A percentile compares a stretch with the other conserved stretches of the same genome.
phyloP scores from a whole-genome alignment of 1,140 invertebrate genomes.

The Coelopa frigida region DNA sequence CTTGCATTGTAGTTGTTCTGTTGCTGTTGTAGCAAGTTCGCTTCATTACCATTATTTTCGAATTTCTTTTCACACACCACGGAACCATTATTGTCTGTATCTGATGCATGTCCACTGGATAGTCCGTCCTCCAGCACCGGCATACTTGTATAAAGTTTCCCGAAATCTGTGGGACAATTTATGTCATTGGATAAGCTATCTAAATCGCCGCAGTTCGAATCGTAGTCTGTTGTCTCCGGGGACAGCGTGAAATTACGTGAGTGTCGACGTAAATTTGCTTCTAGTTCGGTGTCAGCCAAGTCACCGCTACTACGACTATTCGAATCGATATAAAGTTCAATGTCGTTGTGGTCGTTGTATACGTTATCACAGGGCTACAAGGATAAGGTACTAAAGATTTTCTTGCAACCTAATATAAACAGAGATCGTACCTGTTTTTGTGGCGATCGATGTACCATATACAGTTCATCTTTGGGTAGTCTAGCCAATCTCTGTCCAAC shows the following conservation, averaged over 20 bases:
- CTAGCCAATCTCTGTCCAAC: conserved; percentile 42
- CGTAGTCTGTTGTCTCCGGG: conserved; percentile 92
- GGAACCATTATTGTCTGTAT: conserved; percentile 72
- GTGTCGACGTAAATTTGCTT: conserved; percentile 34
- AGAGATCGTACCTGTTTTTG: conserved; percentile 26
- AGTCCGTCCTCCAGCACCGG: conserved; percentile 93
- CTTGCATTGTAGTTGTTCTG: conserved; percentile 28
- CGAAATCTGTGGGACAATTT: conserved; percentile 37
- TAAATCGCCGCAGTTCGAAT: conserved; percentile 77
- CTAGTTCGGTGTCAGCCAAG: conserved; percentile 36
- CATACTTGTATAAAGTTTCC: conserved; percentile 57
- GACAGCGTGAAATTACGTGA: conserved; percentile 72
- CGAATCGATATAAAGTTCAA: conserved; percentile 41
- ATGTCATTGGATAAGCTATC: conserved; percentile 57
- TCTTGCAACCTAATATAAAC: background rate
- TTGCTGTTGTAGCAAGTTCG: conserved; percentile 12
- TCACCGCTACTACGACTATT: conserved; percentile 42
- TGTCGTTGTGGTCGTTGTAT: conserved; percentile 40
- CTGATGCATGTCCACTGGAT: conserved; percentile 83
- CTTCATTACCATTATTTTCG: conserved; percentile 1
- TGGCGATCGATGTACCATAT: conserved; percentile 38
- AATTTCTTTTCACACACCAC: conserved; percentile 29
- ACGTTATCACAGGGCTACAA: conserved; percentile 13
- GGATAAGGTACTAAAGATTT: background rate
- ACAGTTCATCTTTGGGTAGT: conserved; percentile 40